phyloP scores from a whole-genome alignment of 2,888 invertebrate genomes.

The Gisinianus flammeolus region DNA sequence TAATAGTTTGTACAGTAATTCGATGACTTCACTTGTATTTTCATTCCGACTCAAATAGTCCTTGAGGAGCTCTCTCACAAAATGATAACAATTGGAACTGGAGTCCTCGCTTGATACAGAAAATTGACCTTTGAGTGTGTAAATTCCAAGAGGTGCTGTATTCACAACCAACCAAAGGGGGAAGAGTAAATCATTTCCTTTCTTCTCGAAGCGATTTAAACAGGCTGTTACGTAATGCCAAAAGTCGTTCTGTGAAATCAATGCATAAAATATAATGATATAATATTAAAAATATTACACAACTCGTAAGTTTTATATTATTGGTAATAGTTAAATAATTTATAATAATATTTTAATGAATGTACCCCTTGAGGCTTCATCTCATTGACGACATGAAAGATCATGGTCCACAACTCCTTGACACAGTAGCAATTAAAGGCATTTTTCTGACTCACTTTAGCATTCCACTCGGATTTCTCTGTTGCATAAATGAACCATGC shows the following conservation, averaged over 20 bases:
- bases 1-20: slow-evolving; percentile 38
- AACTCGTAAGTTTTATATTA: not conserved
- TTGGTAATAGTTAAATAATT: not conserved
- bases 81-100: slow-evolving; percentile 41
- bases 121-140: slow-evolving; percentile 39
- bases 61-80: slow-evolving; percentile 43
- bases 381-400: slow-evolving; percentile 64
- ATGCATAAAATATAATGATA: slow-evolving; percentile 1
- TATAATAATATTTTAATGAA: not conserved
- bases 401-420: slow-evolving; percentile 68
- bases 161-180: slow-evolving; percentile 50
- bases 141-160: slow-evolving; percentile 47
- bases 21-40: slow-evolving; percentile 43
- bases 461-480: slow-evolving; percentile 15
- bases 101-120: not conserved
- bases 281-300: not conserved
- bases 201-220: slow-evolving; percentile 20
- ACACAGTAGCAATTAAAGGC: slow-evolving; percentile 68
- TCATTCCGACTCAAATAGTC: slow-evolving; percentile 43
- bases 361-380: slow-evolving; percentile 49
- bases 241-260: slow-evolving; percentile 43
- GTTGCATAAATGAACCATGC: slow-evolving; percentile 43
- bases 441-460: slow-evolving; percentile 62
- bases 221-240: slow-evolving; percentile 41
- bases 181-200: slow-evolving; percentile 42